phyloP scores from a whole-genome alignment of 2,797 vertebrate genomes.

The Leptatherina wallacei region DNA sequence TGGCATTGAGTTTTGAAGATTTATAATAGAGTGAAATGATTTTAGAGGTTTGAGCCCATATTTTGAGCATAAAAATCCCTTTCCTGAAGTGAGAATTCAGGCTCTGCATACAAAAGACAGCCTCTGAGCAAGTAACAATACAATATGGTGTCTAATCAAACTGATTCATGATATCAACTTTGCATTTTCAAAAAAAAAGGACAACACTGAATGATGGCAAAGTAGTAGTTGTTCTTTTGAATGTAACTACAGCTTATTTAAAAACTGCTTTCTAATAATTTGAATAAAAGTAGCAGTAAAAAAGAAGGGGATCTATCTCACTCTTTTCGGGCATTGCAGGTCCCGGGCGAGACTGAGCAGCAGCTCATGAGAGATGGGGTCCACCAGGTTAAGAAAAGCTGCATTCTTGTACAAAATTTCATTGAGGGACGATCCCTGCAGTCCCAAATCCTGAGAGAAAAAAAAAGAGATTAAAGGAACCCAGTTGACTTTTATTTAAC shows the following conservation, averaged over 20 bases:
- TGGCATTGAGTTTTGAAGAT: no score
- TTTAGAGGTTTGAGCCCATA: no score
- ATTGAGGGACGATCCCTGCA: slow-evolving; percentile 89
- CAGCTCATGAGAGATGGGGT: slow-evolving; percentile 92
- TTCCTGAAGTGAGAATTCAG: not conserved
- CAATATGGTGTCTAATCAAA: not conserved
- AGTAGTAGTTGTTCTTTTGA: not conserved
- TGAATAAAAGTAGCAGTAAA: slow-evolving; percentile 3
- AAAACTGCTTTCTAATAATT: slow-evolving; percentile 2
- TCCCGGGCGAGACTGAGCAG: slow-evolving; percentile 89
- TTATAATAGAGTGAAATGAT: no score
- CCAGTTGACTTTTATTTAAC: slow-evolving; percentile 8
- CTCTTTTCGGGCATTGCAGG: slow-evolving; percentile 92
- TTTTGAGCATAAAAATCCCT: not conserved
- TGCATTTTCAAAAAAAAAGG: not conserved
- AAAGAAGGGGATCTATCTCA: slow-evolving; percentile 58
- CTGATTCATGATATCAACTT: not conserved
- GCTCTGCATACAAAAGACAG: not conserved
- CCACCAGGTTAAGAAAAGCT: slow-evolving; percentile 91
- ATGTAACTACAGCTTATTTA: slow-evolving; percentile 1
- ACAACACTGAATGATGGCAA: not conserved
- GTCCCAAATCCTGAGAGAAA: slow-evolving; percentile 86
- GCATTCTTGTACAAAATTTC: slow-evolving; percentile 91
- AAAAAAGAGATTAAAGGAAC: slow-evolving; percentile 10
- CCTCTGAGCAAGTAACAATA: not conserved